A percentile compares a stretch with the other conserved stretches of the same genome.
These are phyloP conservation scores for Calosoma granatense DNA, from an alignment of 1,140 invertebrate genomes.

Conservation along the genomic window DNA sequence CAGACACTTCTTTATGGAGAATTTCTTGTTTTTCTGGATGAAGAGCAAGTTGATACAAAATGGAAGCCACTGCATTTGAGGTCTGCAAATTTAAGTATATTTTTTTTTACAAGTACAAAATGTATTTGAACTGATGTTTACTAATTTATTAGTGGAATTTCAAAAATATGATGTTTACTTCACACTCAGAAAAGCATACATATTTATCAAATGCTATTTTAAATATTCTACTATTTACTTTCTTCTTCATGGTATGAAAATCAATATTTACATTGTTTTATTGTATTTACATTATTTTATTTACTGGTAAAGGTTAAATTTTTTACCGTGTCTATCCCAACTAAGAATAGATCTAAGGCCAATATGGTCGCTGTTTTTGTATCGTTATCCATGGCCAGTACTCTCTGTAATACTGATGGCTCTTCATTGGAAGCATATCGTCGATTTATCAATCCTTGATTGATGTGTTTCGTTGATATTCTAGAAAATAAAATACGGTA, in stretches of 20 bases:
- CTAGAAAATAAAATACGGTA: slow-evolving; percentile 46
- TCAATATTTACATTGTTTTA: background rate
- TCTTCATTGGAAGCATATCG: slow-evolving; percentile 46
- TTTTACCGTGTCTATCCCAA: slow-evolving; percentile 81
- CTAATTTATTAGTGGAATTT: background rate
- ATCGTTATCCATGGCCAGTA: slow-evolving; percentile 61
- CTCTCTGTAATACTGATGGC: slow-evolving; percentile 63
- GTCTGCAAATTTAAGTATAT: slow-evolving; percentile 62
- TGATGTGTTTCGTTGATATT: slow-evolving; percentile 69
- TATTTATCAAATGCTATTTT: no score
- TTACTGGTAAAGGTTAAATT: no score
- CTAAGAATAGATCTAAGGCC: slow-evolving; percentile 76
- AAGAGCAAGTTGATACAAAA: slow-evolving; percentile 73
- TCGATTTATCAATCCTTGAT: slow-evolving; percentile 60
- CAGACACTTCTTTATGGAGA: slow-evolving; percentile 62
- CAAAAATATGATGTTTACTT: background rate
- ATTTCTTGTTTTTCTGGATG: slow-evolving; percentile 71
- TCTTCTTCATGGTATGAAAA: background rate
- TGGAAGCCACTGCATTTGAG: slow-evolving; percentile 78
- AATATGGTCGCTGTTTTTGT: slow-evolving; percentile 72
- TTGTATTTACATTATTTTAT: background rate
- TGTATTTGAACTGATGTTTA: background rate
- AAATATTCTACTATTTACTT: background rate
- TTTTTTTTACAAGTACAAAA: slow-evolving; percentile 1
- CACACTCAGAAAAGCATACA: no score